These are phyloP conservation scores for Lasioglossum figueresi DNA, from an alignment of 2,888 invertebrate species.

Conservation along the genomic window DNA sequence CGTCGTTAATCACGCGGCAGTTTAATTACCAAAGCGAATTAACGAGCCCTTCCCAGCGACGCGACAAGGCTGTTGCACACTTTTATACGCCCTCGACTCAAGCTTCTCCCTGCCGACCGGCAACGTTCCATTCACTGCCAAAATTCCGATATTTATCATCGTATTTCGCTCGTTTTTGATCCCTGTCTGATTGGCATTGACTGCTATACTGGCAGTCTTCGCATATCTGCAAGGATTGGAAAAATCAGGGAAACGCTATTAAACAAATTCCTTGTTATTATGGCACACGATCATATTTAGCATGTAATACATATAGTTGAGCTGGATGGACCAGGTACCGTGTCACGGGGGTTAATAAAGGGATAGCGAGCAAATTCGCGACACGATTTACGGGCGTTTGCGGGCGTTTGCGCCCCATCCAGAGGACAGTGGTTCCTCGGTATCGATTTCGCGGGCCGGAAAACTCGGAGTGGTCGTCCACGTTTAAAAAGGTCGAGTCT, in stretches of 20 bases:
- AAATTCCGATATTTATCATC: neutral
- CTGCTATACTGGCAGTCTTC: neutral
- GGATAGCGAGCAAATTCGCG: neutral
- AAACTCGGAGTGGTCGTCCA: neutral
- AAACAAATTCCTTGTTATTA: too few species aligned
- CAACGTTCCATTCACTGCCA: neutral
- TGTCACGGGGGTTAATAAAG: neutral
- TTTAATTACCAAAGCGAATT: conserved; percentile 79
- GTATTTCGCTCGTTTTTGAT: neutral
- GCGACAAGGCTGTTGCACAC: neutral
- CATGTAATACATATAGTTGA: too few species aligned
- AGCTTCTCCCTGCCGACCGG: neutral
- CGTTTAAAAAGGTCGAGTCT: neutral
- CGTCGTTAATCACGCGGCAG: conserved; percentile 78
- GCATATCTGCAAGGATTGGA: too few species aligned
- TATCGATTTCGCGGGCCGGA: neutral
- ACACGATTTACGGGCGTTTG: neutral
- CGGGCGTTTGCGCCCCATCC: neutral
- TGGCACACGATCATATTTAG: too few species aligned
- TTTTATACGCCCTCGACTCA: neutral
- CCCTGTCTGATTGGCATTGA: neutral
- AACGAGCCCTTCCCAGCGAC: conserved; percentile 56
- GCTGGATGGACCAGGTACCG: neutral
- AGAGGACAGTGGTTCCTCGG: conserved; percentile 1
- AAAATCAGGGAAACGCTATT: too few species aligned